Conservation (phyloP, 1,140 invertebrate genomes). For the Aphis gossypii region DNA sequence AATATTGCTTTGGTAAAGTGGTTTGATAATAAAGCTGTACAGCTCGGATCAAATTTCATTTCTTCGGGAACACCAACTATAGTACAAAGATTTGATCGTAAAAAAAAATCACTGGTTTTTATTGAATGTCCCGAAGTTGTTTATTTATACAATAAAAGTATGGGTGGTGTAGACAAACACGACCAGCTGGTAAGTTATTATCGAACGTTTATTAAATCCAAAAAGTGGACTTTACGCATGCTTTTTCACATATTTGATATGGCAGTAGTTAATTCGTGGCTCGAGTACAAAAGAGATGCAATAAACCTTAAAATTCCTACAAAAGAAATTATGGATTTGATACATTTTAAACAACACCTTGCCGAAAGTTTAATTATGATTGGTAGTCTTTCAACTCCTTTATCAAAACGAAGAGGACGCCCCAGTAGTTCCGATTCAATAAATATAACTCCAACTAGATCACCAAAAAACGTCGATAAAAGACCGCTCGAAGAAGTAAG, state of each 20-base stretch:
- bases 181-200: slow-evolving; percentile 32
- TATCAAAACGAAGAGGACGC: neutral
- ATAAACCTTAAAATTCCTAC: neutral
- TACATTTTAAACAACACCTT: neutral
- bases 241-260: slow-evolving; percentile 7
- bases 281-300: neutral
- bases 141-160: slow-evolving; percentile 24
- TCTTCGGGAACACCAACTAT: neutral
- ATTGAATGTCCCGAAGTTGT: slow-evolving; percentile 6
- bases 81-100: neutral
- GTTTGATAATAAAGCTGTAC: slow-evolving; percentile 30
- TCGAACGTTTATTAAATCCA: slow-evolving; percentile 3
- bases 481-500: neutral
- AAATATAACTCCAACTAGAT: neutral
- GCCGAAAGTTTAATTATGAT: neutral
- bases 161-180: slow-evolving; percentile 37
- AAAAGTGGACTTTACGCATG: slow-evolving; percentile 20
- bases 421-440: neutral
- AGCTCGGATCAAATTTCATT: slow-evolving; percentile 34
- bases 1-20: slow-evolving; percentile 33
- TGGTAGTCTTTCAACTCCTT: neutral
- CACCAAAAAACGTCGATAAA: neutral
- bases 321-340: slow-evolving; percentile 18
- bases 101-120: neutral
- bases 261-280: slow-evolving; percentile 20